phyloP scores from a whole-genome alignment of 1,140 invertebrate genomes.

The Chironomus tepperi region DNA sequence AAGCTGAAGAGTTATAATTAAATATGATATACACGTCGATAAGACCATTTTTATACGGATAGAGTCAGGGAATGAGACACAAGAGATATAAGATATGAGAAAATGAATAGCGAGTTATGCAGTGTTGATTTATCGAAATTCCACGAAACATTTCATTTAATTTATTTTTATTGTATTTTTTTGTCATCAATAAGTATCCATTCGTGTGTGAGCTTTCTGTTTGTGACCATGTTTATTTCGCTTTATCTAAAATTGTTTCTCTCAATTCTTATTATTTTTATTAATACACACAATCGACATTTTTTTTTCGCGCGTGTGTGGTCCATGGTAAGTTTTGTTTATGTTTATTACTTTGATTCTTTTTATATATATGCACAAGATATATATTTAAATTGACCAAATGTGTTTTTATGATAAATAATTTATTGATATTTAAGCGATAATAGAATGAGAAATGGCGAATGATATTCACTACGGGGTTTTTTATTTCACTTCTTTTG shows the following conservation, averaged over 20 bases:
- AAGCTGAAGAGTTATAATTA: conserved; percentile 5
- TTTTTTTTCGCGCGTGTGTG: conserved; percentile 2
- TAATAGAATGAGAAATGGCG: conserved; percentile 10
- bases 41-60: not conserved
- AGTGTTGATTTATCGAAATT: conserved; percentile 11
- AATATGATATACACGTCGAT: conserved; percentile 13
- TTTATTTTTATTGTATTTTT: not conserved
- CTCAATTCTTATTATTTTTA: not conserved
- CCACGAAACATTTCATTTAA: conserved; percentile 1
- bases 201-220: not conserved
- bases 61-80: too few relatives aligned
- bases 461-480: not conserved
- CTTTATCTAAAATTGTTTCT: not conserved
- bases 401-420: conserved; percentile 15
- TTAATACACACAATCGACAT: not conserved
- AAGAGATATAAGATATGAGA: not conserved
- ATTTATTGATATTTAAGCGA: conserved; percentile 19
- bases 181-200: not conserved
- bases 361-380: not conserved
- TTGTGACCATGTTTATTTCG: conserved; percentile 1
- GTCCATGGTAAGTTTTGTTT: not conserved
- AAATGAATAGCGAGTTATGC: not conserved
- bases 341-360: not conserved
- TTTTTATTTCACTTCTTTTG: too few relatives aligned
- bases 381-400: conserved; percentile 14